Evolutionary conservation across 92 coral and sea anemone species (phyloP).

Genomic region (Palythoa grandis): DNA sequence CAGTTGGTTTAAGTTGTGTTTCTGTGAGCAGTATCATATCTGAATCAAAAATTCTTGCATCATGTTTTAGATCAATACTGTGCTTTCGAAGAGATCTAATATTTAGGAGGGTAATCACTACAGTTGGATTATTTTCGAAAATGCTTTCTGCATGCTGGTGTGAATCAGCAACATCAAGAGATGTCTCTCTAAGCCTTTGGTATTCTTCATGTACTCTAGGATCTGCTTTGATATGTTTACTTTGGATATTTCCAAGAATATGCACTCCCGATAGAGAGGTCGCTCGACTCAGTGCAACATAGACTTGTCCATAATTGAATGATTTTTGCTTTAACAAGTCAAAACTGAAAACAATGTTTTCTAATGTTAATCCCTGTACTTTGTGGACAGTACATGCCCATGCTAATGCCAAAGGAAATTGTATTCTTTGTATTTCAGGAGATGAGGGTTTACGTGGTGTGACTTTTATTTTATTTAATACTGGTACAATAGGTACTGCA

Average conservation of each 20-base stretch:
- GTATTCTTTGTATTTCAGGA: conserved; percentile 69
- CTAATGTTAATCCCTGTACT: background rate
- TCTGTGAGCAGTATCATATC: conserved; percentile 22
- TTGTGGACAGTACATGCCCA: conserved; percentile 72
- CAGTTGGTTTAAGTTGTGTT: conserved; percentile 33
- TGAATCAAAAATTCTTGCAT: background rate
- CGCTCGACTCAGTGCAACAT: background rate
- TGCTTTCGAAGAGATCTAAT: background rate
- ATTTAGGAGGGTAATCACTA: background rate
- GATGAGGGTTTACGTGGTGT: conserved; percentile 62
- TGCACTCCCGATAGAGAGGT: background rate
- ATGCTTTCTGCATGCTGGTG: background rate
- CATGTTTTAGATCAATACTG: background rate
- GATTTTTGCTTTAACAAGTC: background rate
- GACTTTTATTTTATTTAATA: no score
- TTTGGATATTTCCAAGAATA: background rate
- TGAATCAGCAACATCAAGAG: background rate
- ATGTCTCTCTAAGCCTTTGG: background rate
- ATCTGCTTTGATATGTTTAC: background rate
- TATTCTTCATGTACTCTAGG: background rate
- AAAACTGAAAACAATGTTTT: background rate
- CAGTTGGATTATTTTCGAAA: background rate
- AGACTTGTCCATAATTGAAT: no score
- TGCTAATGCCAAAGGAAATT: conserved; percentile 69
- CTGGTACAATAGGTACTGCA: background rate